phyloP scores from a whole-genome alignment of 2,797 vertebrate genomes.

The Enteromius anoplus region DNA sequence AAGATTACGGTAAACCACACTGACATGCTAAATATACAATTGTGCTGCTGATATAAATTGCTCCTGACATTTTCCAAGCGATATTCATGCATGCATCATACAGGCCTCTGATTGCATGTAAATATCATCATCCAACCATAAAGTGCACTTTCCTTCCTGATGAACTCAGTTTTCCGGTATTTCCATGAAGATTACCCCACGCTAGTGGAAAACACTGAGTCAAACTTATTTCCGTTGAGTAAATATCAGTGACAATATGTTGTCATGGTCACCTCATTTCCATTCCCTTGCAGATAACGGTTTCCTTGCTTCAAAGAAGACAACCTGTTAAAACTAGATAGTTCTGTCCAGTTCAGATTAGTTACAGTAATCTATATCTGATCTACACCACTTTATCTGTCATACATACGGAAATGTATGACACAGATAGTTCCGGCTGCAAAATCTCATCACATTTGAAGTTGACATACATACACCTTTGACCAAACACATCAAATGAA shows the following conservation, averaged over 20 bases:
- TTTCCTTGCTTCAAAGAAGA: slow-evolving; percentile 28
- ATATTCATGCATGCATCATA: slow-evolving; percentile 42
- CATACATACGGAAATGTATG: not conserved
- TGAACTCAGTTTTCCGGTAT: slow-evolving; percentile 35
- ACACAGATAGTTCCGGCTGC: not conserved
- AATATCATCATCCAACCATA: slow-evolving; percentile 55
- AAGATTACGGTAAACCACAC: slow-evolving; percentile 35
- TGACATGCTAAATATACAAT: slow-evolving; percentile 43
- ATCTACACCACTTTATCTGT: slow-evolving; percentile 11
- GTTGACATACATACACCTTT: not conserved
- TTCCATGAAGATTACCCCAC: slow-evolving; percentile 20
- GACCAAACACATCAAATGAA: not conserved
- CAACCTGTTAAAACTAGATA: slow-evolving; percentile 6
- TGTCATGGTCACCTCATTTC: slow-evolving; percentile 42
- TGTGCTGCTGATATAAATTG: slow-evolving; percentile 30
- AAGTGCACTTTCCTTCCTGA: slow-evolving; percentile 41
- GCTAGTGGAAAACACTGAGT: not conserved
- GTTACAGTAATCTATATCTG: slow-evolving; percentile 12
- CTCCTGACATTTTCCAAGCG: slow-evolving; percentile 34
- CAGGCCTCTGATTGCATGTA: slow-evolving; percentile 54
- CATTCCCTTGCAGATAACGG: slow-evolving; percentile 26
- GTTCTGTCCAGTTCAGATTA: slow-evolving; percentile 14
- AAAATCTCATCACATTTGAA: slow-evolving; percentile 12
- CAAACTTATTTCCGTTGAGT: slow-evolving; percentile 10
- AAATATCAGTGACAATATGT: slow-evolving; percentile 15